Conservation (phyloP, 2,797 vertebrate genomes). For the Betta splendens region DNA sequence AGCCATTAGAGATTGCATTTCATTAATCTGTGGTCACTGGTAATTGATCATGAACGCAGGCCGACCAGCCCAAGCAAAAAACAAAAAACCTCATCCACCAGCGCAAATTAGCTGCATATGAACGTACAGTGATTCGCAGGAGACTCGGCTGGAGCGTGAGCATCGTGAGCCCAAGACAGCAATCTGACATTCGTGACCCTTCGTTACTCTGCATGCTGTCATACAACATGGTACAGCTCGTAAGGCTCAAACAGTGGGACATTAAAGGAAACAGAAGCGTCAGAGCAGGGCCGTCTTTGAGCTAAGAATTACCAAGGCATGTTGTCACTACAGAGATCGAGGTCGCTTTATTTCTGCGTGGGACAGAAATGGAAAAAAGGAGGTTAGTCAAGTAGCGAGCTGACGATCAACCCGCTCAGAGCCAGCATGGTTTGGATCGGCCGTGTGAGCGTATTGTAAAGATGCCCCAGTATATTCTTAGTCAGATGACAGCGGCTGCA, state of each 20-base stretch:
- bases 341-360: background rate
- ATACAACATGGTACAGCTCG: constrained; percentile 48
- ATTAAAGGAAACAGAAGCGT: constrained; percentile 53
- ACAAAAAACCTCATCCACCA: background rate
- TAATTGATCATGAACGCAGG: constrained; percentile 10
- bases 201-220: constrained; percentile 64
- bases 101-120: constrained; percentile 28
- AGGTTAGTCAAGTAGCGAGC: constrained; percentile 2
- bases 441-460: background rate
- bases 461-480: constrained; percentile 65
- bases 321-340: constrained; percentile 18
- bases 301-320: constrained; percentile 65
- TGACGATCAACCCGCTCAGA: constrained; percentile 20
- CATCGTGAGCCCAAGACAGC: constrained; percentile 45
- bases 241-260: constrained; percentile 63
- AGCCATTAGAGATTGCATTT: constrained; percentile 16
- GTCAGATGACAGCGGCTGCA: constrained; percentile 69
- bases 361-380: background rate
- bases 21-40: constrained; percentile 10
- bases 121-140: constrained; percentile 38
- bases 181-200: constrained; percentile 52
- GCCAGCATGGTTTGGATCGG: constrained; percentile 1
- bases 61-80: constrained; percentile 4
- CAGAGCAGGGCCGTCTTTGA: constrained; percentile 63
- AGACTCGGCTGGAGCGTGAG: constrained; percentile 40